A percentile compares a stretch with the other conserved stretches of the same genome.
These are phyloP conservation scores for Drosophila paramelanica DNA, from an alignment of 2,888 invertebrate species.

Conservation along the genomic window DNA sequence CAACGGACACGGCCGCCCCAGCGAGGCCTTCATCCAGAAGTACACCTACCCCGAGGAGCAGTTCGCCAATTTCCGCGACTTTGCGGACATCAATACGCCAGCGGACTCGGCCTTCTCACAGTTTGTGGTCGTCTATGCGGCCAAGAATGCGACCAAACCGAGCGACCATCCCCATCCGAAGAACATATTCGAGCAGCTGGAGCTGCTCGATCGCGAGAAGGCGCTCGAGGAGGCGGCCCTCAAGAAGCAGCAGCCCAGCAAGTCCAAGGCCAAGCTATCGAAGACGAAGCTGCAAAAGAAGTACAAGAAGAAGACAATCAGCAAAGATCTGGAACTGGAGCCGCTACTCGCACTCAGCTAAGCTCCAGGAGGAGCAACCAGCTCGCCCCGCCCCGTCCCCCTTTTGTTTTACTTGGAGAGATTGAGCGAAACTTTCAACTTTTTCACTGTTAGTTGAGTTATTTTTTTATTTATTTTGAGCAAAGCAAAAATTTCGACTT, in stretches of 20 bases:
- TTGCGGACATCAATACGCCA: constrained; percentile 94
- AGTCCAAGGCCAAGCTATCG: constrained; percentile 89
- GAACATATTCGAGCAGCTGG: constrained; percentile 93
- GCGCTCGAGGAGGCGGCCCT: constrained; percentile 76
- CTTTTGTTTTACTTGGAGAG: neutral
- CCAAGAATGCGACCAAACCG: constrained; percentile 89
- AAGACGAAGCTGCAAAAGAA: constrained; percentile 86
- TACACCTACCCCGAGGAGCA: constrained; percentile 92
- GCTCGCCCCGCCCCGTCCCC: neutral
- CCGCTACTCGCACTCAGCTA: constrained; percentile 84
- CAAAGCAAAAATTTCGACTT: constrained; percentile 16
- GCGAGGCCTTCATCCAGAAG: constrained; percentile 87
- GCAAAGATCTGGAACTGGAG: constrained; percentile 83
- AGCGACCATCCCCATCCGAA: constrained; percentile 87
- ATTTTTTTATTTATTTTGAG: constrained; percentile 45
- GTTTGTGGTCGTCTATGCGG: constrained; percentile 93
- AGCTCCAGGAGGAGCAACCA: constrained; percentile 43
- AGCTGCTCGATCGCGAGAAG: constrained; percentile 89
- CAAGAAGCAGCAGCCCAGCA: constrained; percentile 85
- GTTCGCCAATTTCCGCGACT: constrained; percentile 95
- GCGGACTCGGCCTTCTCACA: constrained; percentile 93
- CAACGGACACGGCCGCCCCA: constrained; percentile 90
- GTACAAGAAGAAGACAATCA: constrained; percentile 85
- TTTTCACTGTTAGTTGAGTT: constrained; percentile 18
- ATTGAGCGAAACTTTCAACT: constrained; percentile 15